Conservation (phyloP, 2,113 vertebrate genomes). For the Urocolius indicus region DNA sequence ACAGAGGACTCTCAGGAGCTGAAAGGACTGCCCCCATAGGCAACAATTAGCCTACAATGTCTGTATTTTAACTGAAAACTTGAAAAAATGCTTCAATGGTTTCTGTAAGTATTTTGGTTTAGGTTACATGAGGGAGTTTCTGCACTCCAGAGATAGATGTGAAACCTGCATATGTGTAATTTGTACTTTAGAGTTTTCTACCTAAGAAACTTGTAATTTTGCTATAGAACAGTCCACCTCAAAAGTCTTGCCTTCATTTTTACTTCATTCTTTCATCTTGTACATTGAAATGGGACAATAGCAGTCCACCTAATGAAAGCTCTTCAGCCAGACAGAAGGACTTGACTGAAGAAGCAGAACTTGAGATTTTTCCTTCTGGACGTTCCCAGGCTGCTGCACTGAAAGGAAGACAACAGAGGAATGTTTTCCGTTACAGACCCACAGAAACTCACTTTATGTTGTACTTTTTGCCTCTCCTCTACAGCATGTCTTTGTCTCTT, state of each 20-base stretch:
- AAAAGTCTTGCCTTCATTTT: neutral
- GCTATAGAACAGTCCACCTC: neutral
- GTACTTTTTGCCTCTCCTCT: neutral
- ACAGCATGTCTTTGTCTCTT: neutral
- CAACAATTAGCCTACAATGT: neutral
- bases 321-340: neutral
- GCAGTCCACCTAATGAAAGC: neutral
- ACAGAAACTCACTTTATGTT: neutral
- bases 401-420: neutral
- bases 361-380: neutral
- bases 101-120: neutral
- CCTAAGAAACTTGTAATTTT: neutral
- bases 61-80: neutral
- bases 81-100: neutral
- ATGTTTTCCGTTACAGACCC: neutral
- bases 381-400: rapidly evolving
- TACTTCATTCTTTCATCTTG: neutral
- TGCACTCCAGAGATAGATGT: neutral
- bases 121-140: neutral
- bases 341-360: neutral
- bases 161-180: neutral
- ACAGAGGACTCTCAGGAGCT: neutral
- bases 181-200: neutral
- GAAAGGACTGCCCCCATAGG: neutral
- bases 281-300: neutral